These are phyloP conservation scores for Scomber scombrus DNA, from an alignment of 2,113 vertebrate species.

Conservation along the genomic window DNA sequence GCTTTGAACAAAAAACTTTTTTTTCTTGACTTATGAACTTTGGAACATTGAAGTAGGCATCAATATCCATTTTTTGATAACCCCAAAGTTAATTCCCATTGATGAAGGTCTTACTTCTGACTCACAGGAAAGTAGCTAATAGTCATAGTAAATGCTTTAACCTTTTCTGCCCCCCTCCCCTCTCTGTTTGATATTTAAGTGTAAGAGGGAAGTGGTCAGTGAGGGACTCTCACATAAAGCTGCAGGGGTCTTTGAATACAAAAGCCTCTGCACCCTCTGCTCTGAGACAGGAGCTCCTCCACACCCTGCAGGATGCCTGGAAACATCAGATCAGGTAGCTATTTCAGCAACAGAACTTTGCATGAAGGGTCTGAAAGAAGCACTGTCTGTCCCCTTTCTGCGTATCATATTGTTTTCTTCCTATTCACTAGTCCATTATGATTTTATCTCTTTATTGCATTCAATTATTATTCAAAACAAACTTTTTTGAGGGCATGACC, in stretches of 20 bases:
- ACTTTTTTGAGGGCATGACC: background rate
- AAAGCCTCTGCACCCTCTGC: constrained; percentile 10
- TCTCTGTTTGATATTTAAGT: constrained; percentile 51
- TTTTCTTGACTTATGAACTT: too few species aligned
- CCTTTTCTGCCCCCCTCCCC: background rate
- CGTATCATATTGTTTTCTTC: too few species aligned
- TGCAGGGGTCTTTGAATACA: constrained; percentile 18
- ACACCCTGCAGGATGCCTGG: constrained; percentile 64
- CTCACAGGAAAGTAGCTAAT: background rate
- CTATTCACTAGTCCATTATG: too few species aligned
- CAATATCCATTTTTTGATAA: too few species aligned
- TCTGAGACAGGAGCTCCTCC: constrained; percentile 11
- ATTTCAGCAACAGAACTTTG: background rate
- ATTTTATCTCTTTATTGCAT: background rate
- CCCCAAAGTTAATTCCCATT: too few species aligned
- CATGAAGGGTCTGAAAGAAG: background rate
- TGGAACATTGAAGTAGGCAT: too few species aligned
- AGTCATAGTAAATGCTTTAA: background rate
- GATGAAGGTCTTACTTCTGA: too few species aligned
- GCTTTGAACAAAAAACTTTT: too few species aligned
- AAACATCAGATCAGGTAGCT: constrained; percentile 74
- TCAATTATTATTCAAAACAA: background rate
- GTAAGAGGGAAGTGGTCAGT: constrained; percentile 34
- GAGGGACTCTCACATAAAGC: constrained; percentile 48
- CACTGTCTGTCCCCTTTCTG: background rate